phyloP scores from a whole-genome alignment of 2,888 invertebrate genomes.

The Ormia ochracea region DNA sequence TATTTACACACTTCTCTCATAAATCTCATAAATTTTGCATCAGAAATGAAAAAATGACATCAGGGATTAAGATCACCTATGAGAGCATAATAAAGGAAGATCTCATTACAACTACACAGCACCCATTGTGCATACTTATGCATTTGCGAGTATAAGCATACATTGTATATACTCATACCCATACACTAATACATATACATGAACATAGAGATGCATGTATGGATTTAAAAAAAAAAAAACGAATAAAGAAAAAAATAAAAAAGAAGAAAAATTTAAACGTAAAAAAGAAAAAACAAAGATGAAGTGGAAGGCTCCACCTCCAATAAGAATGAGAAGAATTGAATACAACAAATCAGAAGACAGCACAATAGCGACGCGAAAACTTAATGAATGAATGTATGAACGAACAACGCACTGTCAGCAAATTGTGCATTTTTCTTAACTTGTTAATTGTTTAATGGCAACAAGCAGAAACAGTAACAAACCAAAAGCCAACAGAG shows the following conservation, averaged over 20 bases:
- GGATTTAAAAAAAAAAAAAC: no score
- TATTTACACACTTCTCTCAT: neutral
- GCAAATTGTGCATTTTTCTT: conserved; percentile 30
- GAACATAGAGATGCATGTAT: neutral
- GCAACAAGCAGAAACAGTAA: conserved; percentile 22
- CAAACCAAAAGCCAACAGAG: neutral
- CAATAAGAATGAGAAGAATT: conserved; percentile 49
- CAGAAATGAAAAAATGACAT: neutral
- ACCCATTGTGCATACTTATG: neutral
- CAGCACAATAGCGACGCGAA: conserved; percentile 32
- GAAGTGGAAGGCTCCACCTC: conserved; percentile 58
- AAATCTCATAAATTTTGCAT: neutral
- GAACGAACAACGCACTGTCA: conserved; percentile 38
- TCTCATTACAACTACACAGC: conserved; percentile 16
- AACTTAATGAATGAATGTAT: conserved; percentile 15
- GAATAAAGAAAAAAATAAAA: conserved; percentile 22
- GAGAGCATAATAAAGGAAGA: conserved; percentile 6
- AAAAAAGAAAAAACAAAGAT: conserved; percentile 43
- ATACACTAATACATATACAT: neutral
- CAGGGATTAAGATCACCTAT: conserved; percentile 25
- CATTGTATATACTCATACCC: neutral
- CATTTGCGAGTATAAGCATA: neutral
- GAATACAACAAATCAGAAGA: conserved; percentile 62
- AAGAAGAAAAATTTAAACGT: conserved; percentile 16
- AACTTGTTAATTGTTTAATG: conserved; percentile 45